A percentile compares a stretch with the other conserved stretches of the same genome.
Evolutionary conservation across 1,140 invertebrate genomes (phyloP).

Genomic region (Goniozus legneri): DNA sequence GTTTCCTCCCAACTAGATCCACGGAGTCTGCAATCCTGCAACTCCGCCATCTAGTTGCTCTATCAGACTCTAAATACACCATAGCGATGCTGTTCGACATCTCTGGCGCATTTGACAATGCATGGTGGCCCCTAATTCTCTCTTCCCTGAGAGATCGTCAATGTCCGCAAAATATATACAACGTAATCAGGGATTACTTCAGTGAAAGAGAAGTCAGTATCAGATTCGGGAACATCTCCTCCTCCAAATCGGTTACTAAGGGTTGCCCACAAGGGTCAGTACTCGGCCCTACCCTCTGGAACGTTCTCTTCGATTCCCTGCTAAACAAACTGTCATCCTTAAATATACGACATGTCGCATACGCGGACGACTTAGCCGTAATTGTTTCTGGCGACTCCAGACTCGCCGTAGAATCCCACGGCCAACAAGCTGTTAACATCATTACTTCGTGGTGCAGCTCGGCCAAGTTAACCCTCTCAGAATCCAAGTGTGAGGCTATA

Average conservation of each 20-base stretch:
- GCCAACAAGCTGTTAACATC: neutral
- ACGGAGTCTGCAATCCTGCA: conserved; percentile 42
- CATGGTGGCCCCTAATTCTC: conserved; percentile 42
- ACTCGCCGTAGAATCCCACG: neutral
- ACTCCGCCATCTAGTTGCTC: neutral
- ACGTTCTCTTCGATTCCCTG: conserved; percentile 22
- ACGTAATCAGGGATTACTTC: conserved; percentile 38
- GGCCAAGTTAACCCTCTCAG: conserved; percentile 17
- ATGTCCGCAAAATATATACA: conserved; percentile 23
- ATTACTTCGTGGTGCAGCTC: conserved; percentile 9
- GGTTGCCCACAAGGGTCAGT: conserved; percentile 36
- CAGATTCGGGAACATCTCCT: conserved; percentile 6
- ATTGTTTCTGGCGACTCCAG: conserved; percentile 10
- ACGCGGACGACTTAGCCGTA: conserved; percentile 21
- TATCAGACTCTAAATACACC: conserved; percentile 22
- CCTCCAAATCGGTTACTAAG: conserved; percentile 9
- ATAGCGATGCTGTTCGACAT: conserved; percentile 45
- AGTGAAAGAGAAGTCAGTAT: conserved; percentile 21
- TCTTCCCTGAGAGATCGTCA: conserved; percentile 15
- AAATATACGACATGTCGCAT: conserved; percentile 4
- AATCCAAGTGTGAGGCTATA: conserved; percentile 19
- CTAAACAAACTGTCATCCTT: conserved; percentile 7
- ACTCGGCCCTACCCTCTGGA: conserved; percentile 26
- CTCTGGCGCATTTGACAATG: conserved; percentile 47
- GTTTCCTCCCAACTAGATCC: conserved; percentile 15